phyloP scores from a whole-genome alignment of 2,888 invertebrate species.

The Agrotis puta region DNA sequence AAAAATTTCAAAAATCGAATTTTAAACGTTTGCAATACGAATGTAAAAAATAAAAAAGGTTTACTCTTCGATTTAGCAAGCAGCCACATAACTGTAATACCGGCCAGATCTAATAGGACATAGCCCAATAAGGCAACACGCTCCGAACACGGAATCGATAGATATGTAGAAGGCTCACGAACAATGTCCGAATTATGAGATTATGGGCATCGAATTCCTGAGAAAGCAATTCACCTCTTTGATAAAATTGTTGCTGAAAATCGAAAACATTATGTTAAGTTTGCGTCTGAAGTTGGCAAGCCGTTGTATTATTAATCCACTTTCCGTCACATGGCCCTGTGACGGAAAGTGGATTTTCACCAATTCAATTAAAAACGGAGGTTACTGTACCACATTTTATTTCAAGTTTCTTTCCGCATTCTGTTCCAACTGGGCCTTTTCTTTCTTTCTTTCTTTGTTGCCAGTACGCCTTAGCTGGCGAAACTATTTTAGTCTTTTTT shows the following conservation, averaged over 20 bases:
- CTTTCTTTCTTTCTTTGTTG: neutral
- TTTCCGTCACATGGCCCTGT: neutral
- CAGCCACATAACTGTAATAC: slow-evolving; percentile 73
- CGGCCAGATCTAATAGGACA: slow-evolving; percentile 72
- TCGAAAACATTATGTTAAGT: neutral
- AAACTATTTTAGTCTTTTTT: slow-evolving; percentile 51
- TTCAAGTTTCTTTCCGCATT: neutral
- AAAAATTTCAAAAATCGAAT: neutral
- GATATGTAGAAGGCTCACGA: slow-evolving; percentile 34
- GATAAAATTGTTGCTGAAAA: too few relatives aligned
- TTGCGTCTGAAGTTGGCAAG: neutral
- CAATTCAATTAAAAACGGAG: neutral
- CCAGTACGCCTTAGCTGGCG: neutral
- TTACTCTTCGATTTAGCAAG: slow-evolving; percentile 46
- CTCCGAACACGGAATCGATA: slow-evolving; percentile 21
- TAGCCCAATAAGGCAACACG: slow-evolving; percentile 71
- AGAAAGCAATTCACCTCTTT: too few relatives aligned
- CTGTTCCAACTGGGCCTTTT: slow-evolving; percentile 22
- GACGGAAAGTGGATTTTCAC: too few relatives aligned
- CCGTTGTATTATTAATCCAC: neutral
- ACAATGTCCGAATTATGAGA: too few relatives aligned
- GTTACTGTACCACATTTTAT: neutral
- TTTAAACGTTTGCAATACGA: slow-evolving; percentile 19
- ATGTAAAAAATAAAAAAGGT: slow-evolving; percentile 42
- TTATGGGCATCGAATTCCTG: too few relatives aligned